Evolutionary conservation across 2,888 invertebrate genomes (phyloP), one percentile per base, ranked within the genome.

Genomic region (Hylaea fasciaria): DNA sequence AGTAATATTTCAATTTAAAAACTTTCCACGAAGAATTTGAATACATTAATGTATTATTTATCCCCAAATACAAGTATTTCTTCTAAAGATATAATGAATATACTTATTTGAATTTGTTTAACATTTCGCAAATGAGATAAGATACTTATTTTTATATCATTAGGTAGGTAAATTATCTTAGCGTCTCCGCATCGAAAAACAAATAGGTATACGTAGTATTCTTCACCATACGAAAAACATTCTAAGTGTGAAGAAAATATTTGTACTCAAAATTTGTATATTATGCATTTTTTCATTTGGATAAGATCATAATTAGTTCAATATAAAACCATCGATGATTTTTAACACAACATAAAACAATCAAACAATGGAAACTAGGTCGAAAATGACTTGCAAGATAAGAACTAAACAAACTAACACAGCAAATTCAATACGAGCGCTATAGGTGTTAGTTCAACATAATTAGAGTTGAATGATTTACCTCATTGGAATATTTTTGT

Each of bases 401-500:
- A 2, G n/a, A 37, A 4, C 37, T 37, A 35, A 11, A n/a, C 37
- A 37, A 37, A 37, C 4, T 2, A 37, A n/a, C 2, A n/a, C 12
- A 37, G 9, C 35, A 37, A n/a, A 12, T 37, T 37, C 1, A n/a
- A 37, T 37, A 1, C 11, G 11, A 37, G 37, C 4, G 1, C 3
- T 32, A 10, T 8, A 1, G 32, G 32, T 32, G 32, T 32, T 32
- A 9, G 1, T 32, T 32, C 9, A 10, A 32, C 7, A 32, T 7
- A 7, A 2, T 1, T 9, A 7, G 32, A 9, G 10, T 32, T 32
- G 32, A 32, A 32, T 1, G 3, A 10, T 32, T 32, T 32, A 9
- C 32, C 44, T 44, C 0, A 29, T 47, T 41, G 14, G 2, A 29
- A 46, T 29, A 44, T 54, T 16, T 56, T 85, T 86, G 22, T 80